Evolutionary conservation across 2,797 vertebrate species (phyloP).

Genomic region (Odontamblyopus rebecca): DNA sequence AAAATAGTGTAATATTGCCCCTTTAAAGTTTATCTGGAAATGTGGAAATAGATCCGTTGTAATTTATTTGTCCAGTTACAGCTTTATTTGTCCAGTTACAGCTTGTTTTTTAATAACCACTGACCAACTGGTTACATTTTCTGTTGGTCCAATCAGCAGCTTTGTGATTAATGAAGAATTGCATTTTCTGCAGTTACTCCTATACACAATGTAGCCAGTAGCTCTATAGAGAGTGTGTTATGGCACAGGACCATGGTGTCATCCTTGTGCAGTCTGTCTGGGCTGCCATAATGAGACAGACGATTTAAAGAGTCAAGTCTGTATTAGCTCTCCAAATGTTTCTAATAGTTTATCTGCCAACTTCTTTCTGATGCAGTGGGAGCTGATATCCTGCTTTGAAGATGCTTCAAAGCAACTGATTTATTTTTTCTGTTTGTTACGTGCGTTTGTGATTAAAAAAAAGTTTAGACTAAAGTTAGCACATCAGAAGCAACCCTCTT

Average conservation of each 20-base stretch:
- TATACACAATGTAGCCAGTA: neutral
- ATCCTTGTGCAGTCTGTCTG: neutral
- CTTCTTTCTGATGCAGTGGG: neutral
- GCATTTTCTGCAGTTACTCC: neutral
- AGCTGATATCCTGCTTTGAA: neutral
- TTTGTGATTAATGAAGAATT: too few relatives aligned
- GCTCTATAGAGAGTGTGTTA: neutral
- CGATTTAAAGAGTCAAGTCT: constrained; percentile 2
- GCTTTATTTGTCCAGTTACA: too few relatives aligned
- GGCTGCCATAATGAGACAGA: neutral
- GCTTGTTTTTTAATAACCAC: too few relatives aligned
- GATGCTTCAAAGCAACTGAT: neutral
- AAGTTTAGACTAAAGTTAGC: neutral
- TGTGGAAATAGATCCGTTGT: too few relatives aligned
- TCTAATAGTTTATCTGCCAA: neutral
- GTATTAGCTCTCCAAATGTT: constrained; percentile 4
- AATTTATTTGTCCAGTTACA: too few relatives aligned
- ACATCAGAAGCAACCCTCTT: neutral
- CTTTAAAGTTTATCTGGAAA: too few relatives aligned
- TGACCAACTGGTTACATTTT: too few relatives aligned
- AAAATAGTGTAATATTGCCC: too few relatives aligned
- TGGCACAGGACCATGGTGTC: neutral
- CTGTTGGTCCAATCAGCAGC: too few relatives aligned
- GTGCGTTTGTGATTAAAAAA: neutral
- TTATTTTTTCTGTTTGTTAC: neutral